Evolutionary conservation across 2,888 invertebrate genomes (phyloP).

Genomic region (Gastracanthus pulcherrimus): DNA sequence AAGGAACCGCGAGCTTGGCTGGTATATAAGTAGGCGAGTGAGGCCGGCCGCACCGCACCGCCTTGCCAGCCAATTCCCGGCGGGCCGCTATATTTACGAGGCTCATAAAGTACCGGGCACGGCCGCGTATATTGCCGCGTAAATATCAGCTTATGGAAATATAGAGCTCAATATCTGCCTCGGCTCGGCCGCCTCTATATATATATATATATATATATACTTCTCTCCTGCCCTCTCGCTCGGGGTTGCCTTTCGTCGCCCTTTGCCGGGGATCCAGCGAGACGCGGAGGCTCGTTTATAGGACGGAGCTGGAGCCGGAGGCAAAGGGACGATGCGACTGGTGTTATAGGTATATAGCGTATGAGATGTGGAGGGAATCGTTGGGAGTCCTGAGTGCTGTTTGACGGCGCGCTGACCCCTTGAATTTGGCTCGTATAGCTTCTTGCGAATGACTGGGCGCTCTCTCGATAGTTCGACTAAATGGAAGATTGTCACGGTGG

Average conservation of each 20-base stretch:
- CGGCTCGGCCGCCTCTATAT: slow-evolving; percentile 70
- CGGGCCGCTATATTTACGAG: slow-evolving; percentile 77
- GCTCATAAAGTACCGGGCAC: slow-evolving; percentile 76
- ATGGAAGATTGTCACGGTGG: too few species aligned
- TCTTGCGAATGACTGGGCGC: neutral
- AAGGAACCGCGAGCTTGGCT: neutral
- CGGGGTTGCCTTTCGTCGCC: slow-evolving; percentile 27
- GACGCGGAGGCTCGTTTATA: neutral
- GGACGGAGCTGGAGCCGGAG: neutral
- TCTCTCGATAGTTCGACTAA: too few species aligned
- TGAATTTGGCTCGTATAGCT: slow-evolving; percentile 12
- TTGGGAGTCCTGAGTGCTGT: neutral
- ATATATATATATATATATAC: too few species aligned
- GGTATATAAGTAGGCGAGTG: slow-evolving; percentile 51
- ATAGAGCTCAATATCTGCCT: slow-evolving; percentile 80
- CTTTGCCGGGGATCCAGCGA: neutral
- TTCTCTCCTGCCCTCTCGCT: slow-evolving; percentile 55
- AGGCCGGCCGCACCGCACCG: slow-evolving; percentile 63
- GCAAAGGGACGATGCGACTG: too few species aligned
- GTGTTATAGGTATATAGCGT: too few species aligned
- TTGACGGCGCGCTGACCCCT: neutral
- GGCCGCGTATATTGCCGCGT: slow-evolving; percentile 79
- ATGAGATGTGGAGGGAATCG: too few species aligned
- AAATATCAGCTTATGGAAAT: slow-evolving; percentile 81
- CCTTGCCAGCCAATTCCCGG: slow-evolving; percentile 76